Evolutionary conservation across 2,888 invertebrate genomes (phyloP), one percentile per base, ranked within the genome.

Genomic region (Strigamia maritima): DNA sequence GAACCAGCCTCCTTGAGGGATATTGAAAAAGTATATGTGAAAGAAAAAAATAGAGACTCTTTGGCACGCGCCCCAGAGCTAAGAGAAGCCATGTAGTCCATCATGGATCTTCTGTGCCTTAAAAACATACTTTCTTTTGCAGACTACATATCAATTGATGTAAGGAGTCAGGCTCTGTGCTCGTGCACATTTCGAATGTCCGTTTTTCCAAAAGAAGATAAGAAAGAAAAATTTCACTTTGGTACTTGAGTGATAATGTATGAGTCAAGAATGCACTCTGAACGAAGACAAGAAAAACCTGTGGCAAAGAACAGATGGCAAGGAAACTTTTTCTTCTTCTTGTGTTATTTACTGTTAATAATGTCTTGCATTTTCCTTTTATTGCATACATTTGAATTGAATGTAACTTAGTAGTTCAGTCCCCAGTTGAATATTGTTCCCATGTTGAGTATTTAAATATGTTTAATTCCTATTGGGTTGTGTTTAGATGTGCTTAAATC

Each of bases 1-100:
- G 54, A 54, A 16, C 54, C 19, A 19, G 54, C 19, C 54, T 54
- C 54, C 54, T 54, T 54, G 54, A 54, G 54, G 54, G 54, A 54
- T 54, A 54, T 54, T 54, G 54, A 54, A 54, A 54, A 54, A 54
- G 54, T 54, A 8, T n/a, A 54, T 2, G 54, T 12, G 14, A 35
- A 35, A 35, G 35, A 54, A 54, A 49, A 49, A 54, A 54, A 54
- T 54, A 19, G 54, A 54, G 54, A 19, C 54, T n/a, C 54, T 54
- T 54, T 54, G 54, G 54, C 54, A 54, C 54, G 54, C 54, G 54
- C 54, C 54, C 54, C 54, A 54, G 54, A 54, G 54, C 54, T 54
- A 54, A 54, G 54, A 54, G 54, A 54, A 54, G 54, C 54, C 54
- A 54, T 54, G 54, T 54, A 54, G 54, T 54, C 54, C 54, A 54